Evolutionary conservation across 2,113 vertebrate species (phyloP).

Genomic region (Solenodon paradoxus): DNA sequence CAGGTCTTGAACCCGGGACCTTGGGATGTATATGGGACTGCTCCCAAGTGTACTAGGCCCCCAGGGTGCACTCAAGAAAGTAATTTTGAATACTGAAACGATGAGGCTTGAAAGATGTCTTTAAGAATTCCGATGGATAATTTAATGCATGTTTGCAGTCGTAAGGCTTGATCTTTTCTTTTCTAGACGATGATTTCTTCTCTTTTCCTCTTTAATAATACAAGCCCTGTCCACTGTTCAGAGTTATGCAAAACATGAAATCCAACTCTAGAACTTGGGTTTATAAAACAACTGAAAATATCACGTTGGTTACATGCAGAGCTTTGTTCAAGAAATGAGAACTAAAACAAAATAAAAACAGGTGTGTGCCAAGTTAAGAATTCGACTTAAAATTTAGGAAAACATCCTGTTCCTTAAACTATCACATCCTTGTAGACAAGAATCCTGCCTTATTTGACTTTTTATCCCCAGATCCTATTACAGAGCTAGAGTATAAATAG

Average conservation of each 20-base stretch:
- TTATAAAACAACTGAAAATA: constrained; percentile 44
- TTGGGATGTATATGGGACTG: too few relatives aligned
- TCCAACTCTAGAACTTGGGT: constrained; percentile 7
- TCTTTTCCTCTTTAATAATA: constrained; percentile 4
- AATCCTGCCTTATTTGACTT: not conserved
- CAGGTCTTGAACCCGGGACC: too few relatives aligned
- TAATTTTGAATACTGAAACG: not conserved
- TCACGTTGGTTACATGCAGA: not conserved
- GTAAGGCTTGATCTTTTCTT: not conserved
- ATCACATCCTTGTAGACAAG: not conserved
- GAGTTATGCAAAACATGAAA: constrained; percentile 52
- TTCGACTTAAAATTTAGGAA: constrained; percentile 26
- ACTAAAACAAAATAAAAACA: constrained; percentile 46
- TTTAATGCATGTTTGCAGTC: not conserved
- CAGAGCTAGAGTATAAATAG: not conserved
- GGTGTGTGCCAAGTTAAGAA: not conserved
- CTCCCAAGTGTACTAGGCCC: too few relatives aligned
- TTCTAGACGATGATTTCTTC: not conserved
- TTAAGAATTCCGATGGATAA: not conserved
- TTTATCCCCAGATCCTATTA: not conserved
- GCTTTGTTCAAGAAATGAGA: constrained; percentile 37
- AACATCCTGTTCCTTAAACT: not conserved
- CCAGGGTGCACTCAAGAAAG: too few relatives aligned
- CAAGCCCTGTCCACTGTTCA: not conserved
- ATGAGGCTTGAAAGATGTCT: not conserved